phyloP scores from a whole-genome alignment of 1,140 invertebrate genomes.

The Drosophila santomea region DNA sequence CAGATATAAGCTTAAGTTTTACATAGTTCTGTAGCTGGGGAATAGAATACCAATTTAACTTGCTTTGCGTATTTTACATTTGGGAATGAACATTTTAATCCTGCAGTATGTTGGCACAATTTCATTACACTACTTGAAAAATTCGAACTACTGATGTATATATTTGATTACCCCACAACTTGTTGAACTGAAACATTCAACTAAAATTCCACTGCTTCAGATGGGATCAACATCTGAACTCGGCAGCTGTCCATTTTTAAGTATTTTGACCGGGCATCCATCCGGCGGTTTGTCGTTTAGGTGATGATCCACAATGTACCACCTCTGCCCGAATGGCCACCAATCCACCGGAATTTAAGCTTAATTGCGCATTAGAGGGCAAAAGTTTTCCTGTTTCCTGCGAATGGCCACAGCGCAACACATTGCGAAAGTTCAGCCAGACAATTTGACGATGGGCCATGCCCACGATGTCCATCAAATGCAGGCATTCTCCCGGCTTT shows the following conservation, averaged over 20 bases:
- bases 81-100: too few relatives aligned
- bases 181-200: too few relatives aligned
- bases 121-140: too few relatives aligned
- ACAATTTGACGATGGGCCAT: conserved; percentile 32
- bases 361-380: conserved; percentile 67
- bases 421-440: conserved; percentile 47
- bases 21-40: too few relatives aligned
- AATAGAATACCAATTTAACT: not conserved
- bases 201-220: conserved; percentile 8
- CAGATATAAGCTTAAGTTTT: too few relatives aligned
- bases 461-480: conserved; percentile 26
- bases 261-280: conserved; percentile 15
- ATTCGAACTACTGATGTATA: too few relatives aligned
- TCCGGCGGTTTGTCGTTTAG: not conserved
- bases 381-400: conserved; percentile 64
- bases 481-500: conserved; percentile 13
- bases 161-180: too few relatives aligned
- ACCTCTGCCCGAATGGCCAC: not conserved
- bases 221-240: too few relatives aligned
- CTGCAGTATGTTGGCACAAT: too few relatives aligned
- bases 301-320: conserved; percentile 23
- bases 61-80: too few relatives aligned
- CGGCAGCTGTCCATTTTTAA: conserved; percentile 17
- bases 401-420: conserved; percentile 54
- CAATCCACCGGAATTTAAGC: conserved; percentile 29